A percentile compares a stretch with the other conserved stretches of the same genome.
These are phyloP conservation scores for Sinodicranocentrus sp. DNA, from an alignment of 2,888 invertebrate species.

Conservation along the genomic window DNA sequence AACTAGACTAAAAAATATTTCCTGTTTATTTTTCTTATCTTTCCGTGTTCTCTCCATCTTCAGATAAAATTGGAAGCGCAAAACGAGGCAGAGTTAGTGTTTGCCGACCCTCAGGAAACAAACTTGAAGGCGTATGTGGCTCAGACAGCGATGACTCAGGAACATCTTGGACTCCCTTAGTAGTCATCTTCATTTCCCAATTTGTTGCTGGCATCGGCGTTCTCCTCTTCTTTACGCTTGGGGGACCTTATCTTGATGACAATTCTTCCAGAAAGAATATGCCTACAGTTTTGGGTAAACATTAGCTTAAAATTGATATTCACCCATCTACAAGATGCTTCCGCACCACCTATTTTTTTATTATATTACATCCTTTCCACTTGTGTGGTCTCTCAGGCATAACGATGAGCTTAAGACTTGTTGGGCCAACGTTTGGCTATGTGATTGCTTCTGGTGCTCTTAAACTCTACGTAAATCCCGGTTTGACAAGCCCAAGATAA, in stretches of 20 bases:
- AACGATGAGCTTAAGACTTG: conserved; percentile 80
- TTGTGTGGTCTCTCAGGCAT: conserved; percentile 78
- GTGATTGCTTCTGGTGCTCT: conserved; percentile 80
- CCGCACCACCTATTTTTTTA: too few relatives aligned
- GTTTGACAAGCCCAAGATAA: conserved; percentile 78
- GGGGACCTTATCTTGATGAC: conserved; percentile 85
- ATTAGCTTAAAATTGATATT: not conserved
- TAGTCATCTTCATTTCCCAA: conserved; percentile 84
- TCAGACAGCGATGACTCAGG: not conserved
- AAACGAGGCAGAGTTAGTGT: conserved; percentile 41
- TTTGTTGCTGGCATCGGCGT: conserved; percentile 85
- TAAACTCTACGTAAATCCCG: conserved; percentile 82
- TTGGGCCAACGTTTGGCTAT: conserved; percentile 84
- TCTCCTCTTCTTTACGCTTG: conserved; percentile 83
- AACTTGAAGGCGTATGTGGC: not conserved
- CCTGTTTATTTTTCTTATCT: not conserved
- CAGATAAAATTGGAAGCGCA: conserved; percentile 32
- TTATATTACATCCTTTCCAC: not conserved
- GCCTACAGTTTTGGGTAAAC: conserved; percentile 82
- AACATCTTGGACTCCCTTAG: conserved; percentile 81
- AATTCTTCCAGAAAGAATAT: conserved; percentile 84
- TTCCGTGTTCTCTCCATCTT: not conserved
- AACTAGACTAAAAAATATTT: conserved; percentile 17
- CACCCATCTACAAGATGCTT: not conserved
- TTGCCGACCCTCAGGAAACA: conserved; percentile 25